Conservation (phyloP, 2,797 vertebrate genomes). For the Serranus cabrilla region DNA sequence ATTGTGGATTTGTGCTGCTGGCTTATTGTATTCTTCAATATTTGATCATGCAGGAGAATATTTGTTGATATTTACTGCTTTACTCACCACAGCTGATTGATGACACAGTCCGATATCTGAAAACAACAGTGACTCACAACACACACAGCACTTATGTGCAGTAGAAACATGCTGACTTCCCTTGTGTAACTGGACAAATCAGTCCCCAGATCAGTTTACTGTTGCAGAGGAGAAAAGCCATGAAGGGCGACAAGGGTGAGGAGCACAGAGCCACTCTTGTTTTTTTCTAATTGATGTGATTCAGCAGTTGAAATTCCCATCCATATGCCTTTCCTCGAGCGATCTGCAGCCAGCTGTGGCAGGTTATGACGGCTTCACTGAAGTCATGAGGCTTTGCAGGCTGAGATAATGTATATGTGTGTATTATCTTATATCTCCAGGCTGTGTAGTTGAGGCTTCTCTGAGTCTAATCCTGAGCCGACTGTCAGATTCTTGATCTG, state of each 20-base stretch:
- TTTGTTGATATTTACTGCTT: constrained; percentile 12
- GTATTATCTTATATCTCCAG: constrained; percentile 20
- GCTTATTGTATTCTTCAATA: background rate
- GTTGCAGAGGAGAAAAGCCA: constrained; percentile 53
- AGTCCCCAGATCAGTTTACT: constrained; percentile 41
- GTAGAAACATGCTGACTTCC: constrained; percentile 34
- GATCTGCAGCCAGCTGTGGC: constrained; percentile 46
- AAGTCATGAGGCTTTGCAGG: constrained; percentile 53
- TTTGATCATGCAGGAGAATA: background rate
- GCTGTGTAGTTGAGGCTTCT: background rate
- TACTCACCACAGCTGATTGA: constrained; percentile 1
- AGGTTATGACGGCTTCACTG: constrained; percentile 46
- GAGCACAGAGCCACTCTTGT: constrained; percentile 75
- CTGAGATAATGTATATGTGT: constrained; percentile 27
- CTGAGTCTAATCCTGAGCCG: constrained; percentile 1
- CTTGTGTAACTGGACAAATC: constrained; percentile 45
- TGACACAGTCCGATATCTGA: constrained; percentile 25
- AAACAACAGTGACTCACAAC: constrained; percentile 1
- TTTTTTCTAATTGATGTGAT: constrained; percentile 72
- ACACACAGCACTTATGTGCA: constrained; percentile 10
- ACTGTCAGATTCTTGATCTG: constrained; percentile 7
- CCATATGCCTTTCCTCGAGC: constrained; percentile 61
- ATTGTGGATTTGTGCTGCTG: background rate
- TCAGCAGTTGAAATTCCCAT: constrained; percentile 62
- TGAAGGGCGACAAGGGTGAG: constrained; percentile 27